These are phyloP conservation scores for Tokudaia muenninki DNA, from an alignment of 2,797 vertebrate species.

Conservation along the genomic window DNA sequence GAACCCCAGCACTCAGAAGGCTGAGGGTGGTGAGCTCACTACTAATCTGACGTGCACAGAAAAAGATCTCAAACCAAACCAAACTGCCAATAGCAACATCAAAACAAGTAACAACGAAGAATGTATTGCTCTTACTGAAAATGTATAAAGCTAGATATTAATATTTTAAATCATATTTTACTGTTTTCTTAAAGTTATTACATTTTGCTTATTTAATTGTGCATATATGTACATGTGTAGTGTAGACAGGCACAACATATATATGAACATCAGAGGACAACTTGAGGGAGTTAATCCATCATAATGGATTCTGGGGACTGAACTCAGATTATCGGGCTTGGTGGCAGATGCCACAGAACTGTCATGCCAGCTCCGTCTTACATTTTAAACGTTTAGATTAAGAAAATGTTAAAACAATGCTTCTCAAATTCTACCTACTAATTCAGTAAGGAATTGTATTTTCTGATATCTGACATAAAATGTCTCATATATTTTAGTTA, in stretches of 20 bases:
- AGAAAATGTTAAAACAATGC: conserved; percentile 21
- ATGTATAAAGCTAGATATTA: not conserved
- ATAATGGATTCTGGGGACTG: not conserved
- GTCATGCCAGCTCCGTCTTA: not conserved
- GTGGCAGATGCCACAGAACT: not conserved
- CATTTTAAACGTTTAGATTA: conserved; percentile 6
- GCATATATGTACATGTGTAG: not conserved
- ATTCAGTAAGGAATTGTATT: not conserved
- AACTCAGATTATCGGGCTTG: not conserved
- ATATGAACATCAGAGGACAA: not conserved
- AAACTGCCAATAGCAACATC: not conserved
- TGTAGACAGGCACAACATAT: not conserved
- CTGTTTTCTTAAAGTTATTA: not conserved
- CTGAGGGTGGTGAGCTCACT: not conserved
- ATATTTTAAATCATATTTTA: not conserved
- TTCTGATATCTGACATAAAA: not conserved
- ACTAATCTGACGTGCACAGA: not conserved
- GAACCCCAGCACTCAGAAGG: not conserved
- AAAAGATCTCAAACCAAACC: not conserved
- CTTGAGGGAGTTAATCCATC: not conserved
- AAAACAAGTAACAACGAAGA: not conserved
- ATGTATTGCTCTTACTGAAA: not conserved
- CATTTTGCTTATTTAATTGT: not conserved
- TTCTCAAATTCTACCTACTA: conserved; percentile 9
- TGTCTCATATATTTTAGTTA: not conserved